Evolutionary conservation across 2,888 invertebrate genomes (phyloP).

Genomic region (Lithophane socia): DNA sequence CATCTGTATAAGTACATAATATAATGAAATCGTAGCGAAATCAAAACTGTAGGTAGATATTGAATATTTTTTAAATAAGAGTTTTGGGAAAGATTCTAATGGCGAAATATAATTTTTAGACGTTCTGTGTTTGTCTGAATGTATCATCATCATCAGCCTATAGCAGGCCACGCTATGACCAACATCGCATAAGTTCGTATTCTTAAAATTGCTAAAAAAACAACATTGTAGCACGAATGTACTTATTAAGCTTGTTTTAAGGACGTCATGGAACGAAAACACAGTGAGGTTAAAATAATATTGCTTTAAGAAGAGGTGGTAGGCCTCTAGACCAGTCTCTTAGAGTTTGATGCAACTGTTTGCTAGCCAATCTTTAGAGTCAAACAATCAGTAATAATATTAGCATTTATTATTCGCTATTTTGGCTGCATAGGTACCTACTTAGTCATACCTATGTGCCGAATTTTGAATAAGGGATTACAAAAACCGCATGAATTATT

Average conservation of each 20-base stretch:
- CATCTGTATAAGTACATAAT: no score
- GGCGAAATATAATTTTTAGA: no score
- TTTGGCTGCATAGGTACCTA: neutral
- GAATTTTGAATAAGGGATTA: neutral
- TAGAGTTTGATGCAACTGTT: conserved; percentile 8
- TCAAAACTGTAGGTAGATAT: no score
- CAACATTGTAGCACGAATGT: neutral
- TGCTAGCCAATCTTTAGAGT: conserved; percentile 4
- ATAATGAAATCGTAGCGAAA: no score
- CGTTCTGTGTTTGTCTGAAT: no score
- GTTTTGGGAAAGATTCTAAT: no score
- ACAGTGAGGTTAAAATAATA: neutral
- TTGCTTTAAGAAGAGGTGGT: no score
- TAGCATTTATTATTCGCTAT: neutral
- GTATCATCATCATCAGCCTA: no score
- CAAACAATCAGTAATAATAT: neutral
- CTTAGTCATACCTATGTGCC: neutral
- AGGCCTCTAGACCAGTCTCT: neutral
- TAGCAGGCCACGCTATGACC: no score
- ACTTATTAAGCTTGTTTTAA: neutral
- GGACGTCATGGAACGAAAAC: neutral
- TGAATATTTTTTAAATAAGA: no score
- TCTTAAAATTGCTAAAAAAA: neutral
- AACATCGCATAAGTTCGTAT: no score
- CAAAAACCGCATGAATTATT: neutral